These are phyloP conservation scores for Megathymus violae DNA, from an alignment of 1,140 invertebrate species.

Conservation along the genomic window DNA sequence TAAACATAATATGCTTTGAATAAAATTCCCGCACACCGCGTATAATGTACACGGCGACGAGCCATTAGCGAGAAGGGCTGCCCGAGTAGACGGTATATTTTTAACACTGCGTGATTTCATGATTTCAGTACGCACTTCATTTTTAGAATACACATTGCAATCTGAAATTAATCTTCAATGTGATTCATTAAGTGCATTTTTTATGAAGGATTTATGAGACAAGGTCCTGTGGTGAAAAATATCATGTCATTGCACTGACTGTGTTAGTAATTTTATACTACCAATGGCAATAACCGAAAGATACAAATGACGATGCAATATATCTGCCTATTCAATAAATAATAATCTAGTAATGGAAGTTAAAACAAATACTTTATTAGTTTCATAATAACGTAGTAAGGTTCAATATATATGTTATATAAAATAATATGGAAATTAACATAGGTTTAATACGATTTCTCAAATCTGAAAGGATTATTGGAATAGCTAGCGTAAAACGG, in stretches of 20 bases:
- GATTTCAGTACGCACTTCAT: conserved; percentile 53
- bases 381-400: no score
- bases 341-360: no score
- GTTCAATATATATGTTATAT: no score
- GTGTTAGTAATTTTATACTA: no score
- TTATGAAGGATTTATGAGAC: conserved; percentile 9
- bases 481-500: no score
- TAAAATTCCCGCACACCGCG: conserved; percentile 37
- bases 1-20: conserved; percentile 39
- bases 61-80: conserved; percentile 60
- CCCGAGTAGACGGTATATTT: conserved; percentile 46
- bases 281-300: no score
- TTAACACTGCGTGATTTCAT: conserved; percentile 52
- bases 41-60: conserved; percentile 52
- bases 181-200: conserved; percentile 21
- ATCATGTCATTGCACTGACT: neutral
- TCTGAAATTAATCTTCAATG: conserved; percentile 35
- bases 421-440: no score
- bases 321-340: no score
- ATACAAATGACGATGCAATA: no score
- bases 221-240: neutral
- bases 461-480: no score
- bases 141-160: conserved; percentile 49
- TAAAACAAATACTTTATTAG: no score
- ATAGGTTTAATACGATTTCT: no score